phyloP scores from a whole-genome alignment of 1,140 invertebrate species.

The Drosophila tani region DNA sequence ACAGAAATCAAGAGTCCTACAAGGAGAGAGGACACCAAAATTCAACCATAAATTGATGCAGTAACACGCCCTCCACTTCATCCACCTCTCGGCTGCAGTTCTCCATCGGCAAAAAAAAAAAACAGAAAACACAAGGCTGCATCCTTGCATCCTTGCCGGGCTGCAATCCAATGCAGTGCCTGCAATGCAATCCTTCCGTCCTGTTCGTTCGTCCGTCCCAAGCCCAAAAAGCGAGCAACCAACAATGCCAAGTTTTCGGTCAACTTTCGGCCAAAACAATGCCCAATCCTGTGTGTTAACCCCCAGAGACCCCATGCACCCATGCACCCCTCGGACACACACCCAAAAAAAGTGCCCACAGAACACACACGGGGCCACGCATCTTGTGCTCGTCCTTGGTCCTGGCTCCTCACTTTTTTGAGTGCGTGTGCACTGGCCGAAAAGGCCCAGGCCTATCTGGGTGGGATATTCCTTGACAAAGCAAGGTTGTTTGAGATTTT shows the following conservation, averaged over 20 bases:
- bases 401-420: slow-evolving; percentile 29
- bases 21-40: slow-evolving; percentile 64
- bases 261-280: slow-evolving; percentile 83
- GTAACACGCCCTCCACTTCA: slow-evolving; percentile 61
- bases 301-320: slow-evolving; percentile 5
- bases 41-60: slow-evolving; percentile 82
- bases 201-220: slow-evolving; percentile 9
- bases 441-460: neutral
- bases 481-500: neutral
- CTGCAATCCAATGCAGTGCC: slow-evolving; percentile 45
- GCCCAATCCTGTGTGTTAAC: slow-evolving; percentile 55
- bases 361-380: slow-evolving; percentile 34
- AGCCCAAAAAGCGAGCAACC: slow-evolving; percentile 76
- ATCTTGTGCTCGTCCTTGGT: slow-evolving; percentile 48
- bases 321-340: neutral
- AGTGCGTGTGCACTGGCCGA: slow-evolving; percentile 25
- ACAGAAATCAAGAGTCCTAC: slow-evolving; percentile 70
- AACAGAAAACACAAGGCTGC: slow-evolving; percentile 25
- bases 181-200: slow-evolving; percentile 63
- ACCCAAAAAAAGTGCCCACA: slow-evolving; percentile 31
- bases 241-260: slow-evolving; percentile 83
- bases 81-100: slow-evolving; percentile 1
- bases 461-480: neutral
- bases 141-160: slow-evolving; percentile 41
- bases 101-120: slow-evolving; percentile 4